Evolutionary conservation across 1,140 invertebrate genomes (phyloP).

Genomic region (Nephotettix cincticeps): DNA sequence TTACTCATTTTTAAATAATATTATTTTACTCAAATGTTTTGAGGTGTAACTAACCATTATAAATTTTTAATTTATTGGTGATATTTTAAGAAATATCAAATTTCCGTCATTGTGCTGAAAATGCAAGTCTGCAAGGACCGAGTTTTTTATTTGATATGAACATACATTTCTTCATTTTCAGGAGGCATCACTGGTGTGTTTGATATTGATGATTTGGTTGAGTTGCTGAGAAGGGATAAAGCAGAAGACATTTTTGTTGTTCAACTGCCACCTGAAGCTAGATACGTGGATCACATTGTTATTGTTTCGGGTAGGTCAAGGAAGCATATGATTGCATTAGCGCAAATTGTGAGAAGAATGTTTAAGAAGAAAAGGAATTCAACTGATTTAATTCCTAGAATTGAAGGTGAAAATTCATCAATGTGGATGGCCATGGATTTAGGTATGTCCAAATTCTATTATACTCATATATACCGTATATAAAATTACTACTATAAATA

Average conservation of each 20-base stretch:
- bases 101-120: no score
- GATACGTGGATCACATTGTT: constrained; percentile 83
- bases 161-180: constrained; percentile 47
- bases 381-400: constrained; percentile 65
- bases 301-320: constrained; percentile 70
- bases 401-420: constrained; percentile 73
- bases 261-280: constrained; percentile 66
- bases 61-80: no score
- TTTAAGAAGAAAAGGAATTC: constrained; percentile 71
- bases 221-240: constrained; percentile 73
- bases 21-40: no score
- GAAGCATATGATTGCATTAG: constrained; percentile 73
- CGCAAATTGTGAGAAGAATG: constrained; percentile 72
- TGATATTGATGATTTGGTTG: constrained; percentile 83
- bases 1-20: no score
- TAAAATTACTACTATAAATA: no score
- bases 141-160: no score
- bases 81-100: no score
- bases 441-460: no score
- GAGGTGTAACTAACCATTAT: no score
- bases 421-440: constrained; percentile 90
- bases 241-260: constrained; percentile 80
- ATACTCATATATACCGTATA: no score
- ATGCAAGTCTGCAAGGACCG: no score
- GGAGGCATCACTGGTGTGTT: constrained; percentile 78